Percentiles rank a stretch among this genome's conserved stretches.
These are phyloP conservation scores for Cynodonichthys magdalenae DNA, from an alignment of 2,797 vertebrate species.

Conservation along the genomic window DNA sequence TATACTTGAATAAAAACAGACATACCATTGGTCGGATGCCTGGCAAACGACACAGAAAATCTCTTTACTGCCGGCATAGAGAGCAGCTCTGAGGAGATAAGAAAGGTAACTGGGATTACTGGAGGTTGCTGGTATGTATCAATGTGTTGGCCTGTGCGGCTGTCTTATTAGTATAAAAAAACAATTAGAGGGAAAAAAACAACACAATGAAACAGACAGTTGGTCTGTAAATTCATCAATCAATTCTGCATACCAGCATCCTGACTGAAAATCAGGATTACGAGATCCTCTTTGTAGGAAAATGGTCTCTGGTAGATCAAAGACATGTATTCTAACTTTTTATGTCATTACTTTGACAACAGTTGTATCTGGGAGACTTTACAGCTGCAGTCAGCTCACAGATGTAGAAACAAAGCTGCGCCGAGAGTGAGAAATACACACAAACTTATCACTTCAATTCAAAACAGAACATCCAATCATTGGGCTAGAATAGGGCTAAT, in stretches of 20 bases:
- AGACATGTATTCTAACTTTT: too few relatives aligned
- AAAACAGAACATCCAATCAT: too few relatives aligned
- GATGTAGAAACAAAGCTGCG: too few relatives aligned
- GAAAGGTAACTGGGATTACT: conserved; percentile 87
- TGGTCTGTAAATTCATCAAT: conserved; percentile 27
- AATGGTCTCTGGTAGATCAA: neutral
- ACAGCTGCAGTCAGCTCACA: too few relatives aligned
- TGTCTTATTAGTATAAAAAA: neutral
- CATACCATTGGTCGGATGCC: conserved; percentile 99
- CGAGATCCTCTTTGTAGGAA: neutral
- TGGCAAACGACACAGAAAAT: conserved; percentile 99
- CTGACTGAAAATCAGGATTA: conserved; percentile 22
- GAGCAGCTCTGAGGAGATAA: conserved; percentile 99
- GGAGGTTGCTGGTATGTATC: conserved; percentile 42
- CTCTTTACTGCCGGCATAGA: conserved; percentile 99
- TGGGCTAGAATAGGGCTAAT: too few relatives aligned
- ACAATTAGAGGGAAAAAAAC: neutral
- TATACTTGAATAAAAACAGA: conserved; percentile 89
- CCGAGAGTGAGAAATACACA: too few relatives aligned
- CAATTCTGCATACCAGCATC: conserved; percentile 18
- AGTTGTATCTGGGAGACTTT: too few relatives aligned
- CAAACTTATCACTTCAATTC: too few relatives aligned
- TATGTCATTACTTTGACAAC: too few relatives aligned
- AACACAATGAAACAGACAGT: conserved; percentile 11
- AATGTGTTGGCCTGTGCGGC: conserved; percentile 29